A percentile compares a stretch with the other conserved stretches of the same genome.
These are phyloP conservation scores for Catocala fraxini DNA, from an alignment of 2,888 invertebrate genomes.

Conservation along the genomic window DNA sequence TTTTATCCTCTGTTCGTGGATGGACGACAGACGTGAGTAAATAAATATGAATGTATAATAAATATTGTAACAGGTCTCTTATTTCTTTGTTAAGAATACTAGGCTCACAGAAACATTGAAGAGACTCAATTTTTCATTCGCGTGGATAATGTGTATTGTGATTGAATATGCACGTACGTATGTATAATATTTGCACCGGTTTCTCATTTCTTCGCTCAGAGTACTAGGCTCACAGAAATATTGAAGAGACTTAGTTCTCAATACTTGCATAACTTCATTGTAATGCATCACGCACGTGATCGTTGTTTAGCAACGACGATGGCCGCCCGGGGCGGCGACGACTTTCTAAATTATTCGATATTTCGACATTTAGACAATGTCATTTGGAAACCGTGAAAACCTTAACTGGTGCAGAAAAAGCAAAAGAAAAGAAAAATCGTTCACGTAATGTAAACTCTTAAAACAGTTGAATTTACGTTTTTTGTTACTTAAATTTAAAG, in stretches of 20 bases:
- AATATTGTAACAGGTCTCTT: too few species aligned
- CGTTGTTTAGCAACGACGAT: conserved; percentile 2
- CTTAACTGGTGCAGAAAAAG: neutral
- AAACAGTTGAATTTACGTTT: too few species aligned
- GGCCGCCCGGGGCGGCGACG: neutral
- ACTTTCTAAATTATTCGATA: conserved; percentile 5
- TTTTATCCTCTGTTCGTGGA: too few species aligned
- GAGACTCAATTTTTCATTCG: too few species aligned
- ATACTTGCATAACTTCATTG: conserved; percentile 28
- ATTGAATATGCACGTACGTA: too few species aligned
- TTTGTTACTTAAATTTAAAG: too few species aligned
- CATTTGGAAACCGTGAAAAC: neutral
- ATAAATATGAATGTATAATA: too few species aligned
- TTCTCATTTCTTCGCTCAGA: neutral
- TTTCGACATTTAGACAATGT: neutral
- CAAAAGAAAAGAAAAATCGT: neutral
- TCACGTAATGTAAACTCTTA: neutral
- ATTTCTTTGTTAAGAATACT: too few species aligned
- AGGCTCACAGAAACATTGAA: too few species aligned
- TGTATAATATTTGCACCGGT: too few species aligned
- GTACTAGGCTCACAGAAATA: neutral
- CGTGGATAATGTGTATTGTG: too few species aligned
- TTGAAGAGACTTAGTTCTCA: neutral
- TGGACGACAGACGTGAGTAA: too few species aligned
- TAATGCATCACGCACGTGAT: conserved; percentile 4